These are phyloP conservation scores for Ephestia elutella DNA, from an alignment of 1,140 invertebrate species.

Conservation along the genomic window DNA sequence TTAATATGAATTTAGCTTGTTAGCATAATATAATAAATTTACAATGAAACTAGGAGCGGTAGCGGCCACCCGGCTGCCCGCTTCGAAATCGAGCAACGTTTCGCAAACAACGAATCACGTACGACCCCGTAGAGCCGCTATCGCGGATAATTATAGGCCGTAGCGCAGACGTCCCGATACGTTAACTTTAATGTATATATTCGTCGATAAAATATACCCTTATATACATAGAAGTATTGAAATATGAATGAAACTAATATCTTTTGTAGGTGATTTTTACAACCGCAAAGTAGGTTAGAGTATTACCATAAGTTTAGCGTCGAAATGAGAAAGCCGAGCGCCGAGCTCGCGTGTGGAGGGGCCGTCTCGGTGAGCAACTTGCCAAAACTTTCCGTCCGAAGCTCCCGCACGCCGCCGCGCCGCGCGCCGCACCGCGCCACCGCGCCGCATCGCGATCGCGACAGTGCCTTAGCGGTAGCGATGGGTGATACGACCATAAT, in stretches of 20 bases:
- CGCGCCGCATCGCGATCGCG: constrained; percentile 30
- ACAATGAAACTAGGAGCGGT: constrained; percentile 49
- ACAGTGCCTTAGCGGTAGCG: constrained; percentile 56
- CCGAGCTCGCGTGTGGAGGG: constrained; percentile 44
- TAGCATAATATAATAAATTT: constrained; percentile 59
- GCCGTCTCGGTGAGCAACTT: constrained; percentile 62
- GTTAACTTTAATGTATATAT: constrained; percentile 62
- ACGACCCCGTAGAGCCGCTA: constrained; percentile 63
- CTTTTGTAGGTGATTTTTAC: constrained; percentile 74
- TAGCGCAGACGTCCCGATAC: constrained; percentile 61
- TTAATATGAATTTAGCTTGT: constrained; percentile 71
- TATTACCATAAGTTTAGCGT: constrained; percentile 60
- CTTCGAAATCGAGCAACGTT: constrained; percentile 64
- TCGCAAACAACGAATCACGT: constrained; percentile 71
- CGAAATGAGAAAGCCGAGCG: constrained; percentile 55
- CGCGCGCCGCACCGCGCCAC: constrained; percentile 25
- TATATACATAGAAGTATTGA: constrained; percentile 70
- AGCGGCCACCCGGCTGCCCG: constrained; percentile 32
- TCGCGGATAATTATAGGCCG: constrained; percentile 50
- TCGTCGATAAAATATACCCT: constrained; percentile 70
- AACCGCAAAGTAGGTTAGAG: constrained; percentile 69
- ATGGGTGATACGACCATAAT: constrained; percentile 36
- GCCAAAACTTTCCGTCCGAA: constrained; percentile 70
- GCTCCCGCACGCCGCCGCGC: constrained; percentile 50
- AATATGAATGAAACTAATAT: constrained; percentile 72